Evolutionary conservation across 92 coral and sea anemone genomes (phyloP).

Genomic region (Porites evermanni): DNA sequence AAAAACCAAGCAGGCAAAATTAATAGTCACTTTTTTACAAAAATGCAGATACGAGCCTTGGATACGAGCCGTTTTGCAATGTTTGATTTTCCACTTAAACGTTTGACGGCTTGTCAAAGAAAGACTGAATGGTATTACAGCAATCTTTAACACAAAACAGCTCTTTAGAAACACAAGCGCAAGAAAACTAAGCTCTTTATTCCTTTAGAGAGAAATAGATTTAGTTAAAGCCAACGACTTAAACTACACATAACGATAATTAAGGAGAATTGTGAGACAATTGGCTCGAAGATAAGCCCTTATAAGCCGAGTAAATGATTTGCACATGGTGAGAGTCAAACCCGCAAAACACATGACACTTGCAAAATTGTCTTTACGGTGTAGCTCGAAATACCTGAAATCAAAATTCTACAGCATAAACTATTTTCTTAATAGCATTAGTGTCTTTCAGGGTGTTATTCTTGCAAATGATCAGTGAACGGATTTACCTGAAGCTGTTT

Average conservation of each 20-base stretch:
- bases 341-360: neutral
- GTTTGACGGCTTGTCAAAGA: slow-evolving; percentile 42
- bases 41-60: neutral
- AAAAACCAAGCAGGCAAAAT: neutral
- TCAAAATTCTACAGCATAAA: slow-evolving; percentile 8
- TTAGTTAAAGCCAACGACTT: neutral
- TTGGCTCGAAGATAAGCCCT: neutral
- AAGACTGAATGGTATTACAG: slow-evolving; percentile 7
- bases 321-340: neutral
- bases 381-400: slow-evolving; percentile 3
- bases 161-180: neutral
- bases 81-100: slow-evolving; percentile 25
- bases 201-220: neutral
- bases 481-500: slow-evolving; percentile 67
- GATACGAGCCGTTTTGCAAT: neutral
- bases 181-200: neutral
- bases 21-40: neutral
- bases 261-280: neutral
- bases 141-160: slow-evolving; percentile 43
- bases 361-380: neutral
- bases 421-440: too few species aligned
- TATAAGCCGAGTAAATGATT: neutral
- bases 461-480: neutral
- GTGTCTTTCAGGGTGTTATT: neutral
- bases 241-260: neutral